These are phyloP conservation scores for Illadopsis cleaveri DNA, from an alignment of 2,113 vertebrate species.

Conservation along the genomic window DNA sequence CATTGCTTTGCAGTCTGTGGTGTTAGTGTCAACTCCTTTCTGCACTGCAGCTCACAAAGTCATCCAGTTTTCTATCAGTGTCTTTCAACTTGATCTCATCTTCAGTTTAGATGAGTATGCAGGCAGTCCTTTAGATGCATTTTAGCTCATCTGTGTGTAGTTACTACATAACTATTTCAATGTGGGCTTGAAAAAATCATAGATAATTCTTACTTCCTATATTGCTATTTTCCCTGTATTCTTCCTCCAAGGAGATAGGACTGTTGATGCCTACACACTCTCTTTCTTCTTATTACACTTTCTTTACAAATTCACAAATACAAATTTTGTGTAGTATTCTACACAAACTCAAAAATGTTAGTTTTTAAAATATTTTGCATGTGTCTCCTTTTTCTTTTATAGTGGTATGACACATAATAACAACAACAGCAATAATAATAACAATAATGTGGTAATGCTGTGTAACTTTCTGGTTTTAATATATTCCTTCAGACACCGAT, in stretches of 20 bases:
- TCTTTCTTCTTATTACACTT: neutral
- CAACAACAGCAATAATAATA: neutral
- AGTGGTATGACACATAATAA: neutral
- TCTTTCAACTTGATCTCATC: neutral
- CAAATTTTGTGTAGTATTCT: neutral
- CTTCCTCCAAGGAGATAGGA: neutral
- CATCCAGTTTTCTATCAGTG: neutral
- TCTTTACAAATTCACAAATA: neutral
- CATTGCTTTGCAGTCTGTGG: neutral
- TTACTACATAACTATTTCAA: neutral
- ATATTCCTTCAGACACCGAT: conserved; percentile 77
- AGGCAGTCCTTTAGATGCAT: neutral
- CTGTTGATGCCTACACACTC: neutral
- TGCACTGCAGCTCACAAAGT: neutral
- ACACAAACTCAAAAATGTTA: neutral
- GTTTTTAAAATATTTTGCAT: neutral
- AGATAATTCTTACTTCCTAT: neutral
- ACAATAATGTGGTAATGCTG: neutral
- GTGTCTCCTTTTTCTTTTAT: neutral
- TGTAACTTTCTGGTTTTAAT: neutral
- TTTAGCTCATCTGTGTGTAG: neutral
- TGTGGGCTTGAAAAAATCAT: neutral
- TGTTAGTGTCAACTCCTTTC: neutral
- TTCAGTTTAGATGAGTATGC: neutral
- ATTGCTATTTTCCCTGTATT: neutral